Base-by-base conservation (phyloP, 2,888 invertebrate species). In the Amiota mariae region DNA sequence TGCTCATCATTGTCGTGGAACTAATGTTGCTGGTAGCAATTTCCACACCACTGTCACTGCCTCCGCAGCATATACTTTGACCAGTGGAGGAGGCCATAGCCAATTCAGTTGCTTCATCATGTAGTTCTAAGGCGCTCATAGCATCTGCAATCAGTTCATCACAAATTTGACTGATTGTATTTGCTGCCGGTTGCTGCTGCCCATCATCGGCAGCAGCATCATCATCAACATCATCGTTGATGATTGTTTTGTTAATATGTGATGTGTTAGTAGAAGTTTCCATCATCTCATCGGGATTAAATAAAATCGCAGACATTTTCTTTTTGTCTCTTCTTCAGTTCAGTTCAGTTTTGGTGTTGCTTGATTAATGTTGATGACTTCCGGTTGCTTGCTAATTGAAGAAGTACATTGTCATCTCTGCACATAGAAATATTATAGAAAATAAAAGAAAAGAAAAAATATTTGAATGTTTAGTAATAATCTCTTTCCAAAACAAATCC, bases 1-100 rank as follows among this genome's bases (percentile, higher is more conserved):
- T 13, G 46, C 82, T 48, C 77, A 36, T 36, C 36, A 24, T 36
- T 8, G n/a, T 12, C 11, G 59, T 59, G 2, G 36, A 0, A 36
- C 36, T 36, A 36, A 36, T 36, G 8, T 36, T 36, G 8, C 36
- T 36, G 18, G 59, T 85, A 72, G 91, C 90, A 67, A 95, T 94
- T 85, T 95, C 95, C 15, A 95, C 94, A 8, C 95, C 96, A 84
- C 95, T 95, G 86, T 95, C 95, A 87, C 95, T 95, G 74, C 95
- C 95, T 76, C 95, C 94, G 77, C 84, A 81, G n/a, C 67, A 83
- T 54, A 84, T 84, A 71, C 78, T 79, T 54, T 74, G 77, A 46
- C 72, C 61, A 20, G 24, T n/a, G 59, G 59, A 59, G 70, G 70
- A 71, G 78, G 79, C 54, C 74, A 72, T 64, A 75, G 71, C 70